A percentile compares a stretch with the other conserved stretches of the same genome.
Evolutionary conservation across 2,888 invertebrate genomes (phyloP).

Genomic region (Cephus rjabovi): DNA sequence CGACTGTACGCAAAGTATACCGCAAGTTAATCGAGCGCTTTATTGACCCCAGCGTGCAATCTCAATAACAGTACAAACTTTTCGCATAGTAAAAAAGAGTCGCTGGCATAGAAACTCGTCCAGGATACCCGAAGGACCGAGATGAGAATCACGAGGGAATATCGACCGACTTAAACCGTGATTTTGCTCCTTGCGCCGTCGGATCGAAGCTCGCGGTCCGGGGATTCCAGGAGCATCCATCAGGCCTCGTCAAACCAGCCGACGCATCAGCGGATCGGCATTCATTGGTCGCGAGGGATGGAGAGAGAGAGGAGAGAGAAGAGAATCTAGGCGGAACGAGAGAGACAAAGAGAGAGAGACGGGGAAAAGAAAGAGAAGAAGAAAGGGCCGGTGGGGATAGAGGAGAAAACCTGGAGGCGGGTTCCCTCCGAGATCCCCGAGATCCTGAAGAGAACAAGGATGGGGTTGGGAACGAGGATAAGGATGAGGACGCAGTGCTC

Average conservation of each 20-base stretch:
- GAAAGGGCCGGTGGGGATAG: background rate
- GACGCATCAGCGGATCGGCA: conserved; percentile 63
- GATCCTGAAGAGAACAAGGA: background rate
- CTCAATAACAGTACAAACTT: background rate
- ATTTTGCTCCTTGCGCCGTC: conserved; percentile 59
- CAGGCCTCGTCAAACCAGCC: conserved; percentile 66
- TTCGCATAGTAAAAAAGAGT: background rate
- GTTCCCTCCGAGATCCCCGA: conserved; percentile 18
- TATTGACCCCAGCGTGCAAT: background rate
- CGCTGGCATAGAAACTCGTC: background rate
- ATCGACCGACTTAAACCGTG: conserved; percentile 60
- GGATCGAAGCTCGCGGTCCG: conserved; percentile 39
- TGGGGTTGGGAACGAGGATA: background rate
- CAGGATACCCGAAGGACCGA: too few species aligned
- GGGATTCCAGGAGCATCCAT: conserved; percentile 64
- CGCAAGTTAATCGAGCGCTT: background rate
- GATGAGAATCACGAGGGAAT: background rate
- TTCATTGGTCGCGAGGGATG: conserved; percentile 50
- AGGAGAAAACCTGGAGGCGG: conserved; percentile 6
- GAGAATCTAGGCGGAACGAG: conserved; percentile 9
- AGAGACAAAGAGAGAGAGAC: background rate
- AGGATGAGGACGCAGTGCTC: background rate
- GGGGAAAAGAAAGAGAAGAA: background rate
- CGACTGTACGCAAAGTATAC: background rate
- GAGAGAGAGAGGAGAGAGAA: conserved; percentile 8